A percentile compares a stretch with the other conserved stretches of the same genome.
Conservation (phyloP, 2,113 vertebrate genomes). For the Crotalus tigris region DNA sequence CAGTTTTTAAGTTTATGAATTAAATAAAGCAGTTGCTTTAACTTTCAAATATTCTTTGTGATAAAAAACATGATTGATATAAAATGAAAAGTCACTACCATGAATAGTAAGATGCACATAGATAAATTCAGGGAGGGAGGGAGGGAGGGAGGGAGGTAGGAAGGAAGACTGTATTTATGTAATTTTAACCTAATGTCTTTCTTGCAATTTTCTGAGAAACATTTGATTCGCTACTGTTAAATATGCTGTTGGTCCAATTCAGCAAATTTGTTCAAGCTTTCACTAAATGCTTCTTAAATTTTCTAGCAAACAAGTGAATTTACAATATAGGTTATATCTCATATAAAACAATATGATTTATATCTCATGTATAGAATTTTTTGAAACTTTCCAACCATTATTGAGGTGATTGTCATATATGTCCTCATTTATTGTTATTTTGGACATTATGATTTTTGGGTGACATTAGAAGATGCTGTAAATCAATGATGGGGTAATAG, state of each 20-base stretch:
- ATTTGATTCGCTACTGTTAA: neutral
- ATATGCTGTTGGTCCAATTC: neutral
- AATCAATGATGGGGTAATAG: neutral
- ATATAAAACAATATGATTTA: neutral
- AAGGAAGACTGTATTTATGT: neutral
- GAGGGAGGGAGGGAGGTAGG: neutral
- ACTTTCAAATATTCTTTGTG: slow-evolving; percentile 22
- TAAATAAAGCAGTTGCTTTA: slow-evolving; percentile 33
- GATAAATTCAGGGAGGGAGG: neutral
- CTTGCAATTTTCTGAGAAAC: neutral
- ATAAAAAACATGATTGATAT: neutral
- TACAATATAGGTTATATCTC: neutral
- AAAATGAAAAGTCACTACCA: neutral
- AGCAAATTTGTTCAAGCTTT: neutral
- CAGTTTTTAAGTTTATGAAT: neutral
- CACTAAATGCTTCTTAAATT: neutral
- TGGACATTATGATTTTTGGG: neutral
- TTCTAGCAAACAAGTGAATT: neutral
- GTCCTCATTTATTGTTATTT: neutral
- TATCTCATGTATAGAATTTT: neutral
- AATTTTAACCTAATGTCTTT: neutral
- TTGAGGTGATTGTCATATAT: neutral
- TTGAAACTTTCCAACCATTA: neutral
- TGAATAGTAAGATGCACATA: neutral
- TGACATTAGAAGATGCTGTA: neutral